These are phyloP conservation scores for Stichopus horrens DNA, from an alignment of 53 echinoderm and acorn worm genomes.

Conservation along the genomic window DNA sequence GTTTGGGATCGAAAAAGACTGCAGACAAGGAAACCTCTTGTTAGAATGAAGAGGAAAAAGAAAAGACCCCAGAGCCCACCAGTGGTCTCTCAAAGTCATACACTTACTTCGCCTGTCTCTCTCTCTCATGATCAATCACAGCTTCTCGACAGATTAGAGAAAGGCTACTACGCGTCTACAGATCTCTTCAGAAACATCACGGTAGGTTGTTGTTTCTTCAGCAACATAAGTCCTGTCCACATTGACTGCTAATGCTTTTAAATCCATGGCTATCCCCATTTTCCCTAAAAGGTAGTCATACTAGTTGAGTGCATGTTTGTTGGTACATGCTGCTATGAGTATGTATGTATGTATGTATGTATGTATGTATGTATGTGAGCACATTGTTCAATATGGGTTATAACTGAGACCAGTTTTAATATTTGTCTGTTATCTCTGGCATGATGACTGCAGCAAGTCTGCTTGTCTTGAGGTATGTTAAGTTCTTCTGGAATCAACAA, in stretches of 20 bases:
- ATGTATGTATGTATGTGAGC: no score
- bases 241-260: not conserved
- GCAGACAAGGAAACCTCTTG: slow-evolving; percentile 76
- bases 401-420: no score
- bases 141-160: slow-evolving; percentile 72
- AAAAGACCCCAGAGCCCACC: slow-evolving; percentile 44
- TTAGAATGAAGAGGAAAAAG: slow-evolving; percentile 82
- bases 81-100: slow-evolving; percentile 10
- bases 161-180: slow-evolving; percentile 86
- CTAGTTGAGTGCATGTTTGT: no score
- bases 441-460: no score
- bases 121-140: slow-evolving; percentile 63
- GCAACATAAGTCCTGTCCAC: not conserved
- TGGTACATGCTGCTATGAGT: no score
- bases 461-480: no score
- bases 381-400: no score
- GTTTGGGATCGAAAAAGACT: slow-evolving; percentile 86
- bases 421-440: no score
- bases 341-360: no score
- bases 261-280: not conserved
- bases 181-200: slow-evolving; percentile 90
- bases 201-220: slow-evolving; percentile 51
- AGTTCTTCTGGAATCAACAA: no score
- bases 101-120: not conserved
- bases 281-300: no score